These are phyloP conservation scores for Condylura cristata DNA, from an alignment of 2,113 vertebrate species.

Conservation along the genomic window DNA sequence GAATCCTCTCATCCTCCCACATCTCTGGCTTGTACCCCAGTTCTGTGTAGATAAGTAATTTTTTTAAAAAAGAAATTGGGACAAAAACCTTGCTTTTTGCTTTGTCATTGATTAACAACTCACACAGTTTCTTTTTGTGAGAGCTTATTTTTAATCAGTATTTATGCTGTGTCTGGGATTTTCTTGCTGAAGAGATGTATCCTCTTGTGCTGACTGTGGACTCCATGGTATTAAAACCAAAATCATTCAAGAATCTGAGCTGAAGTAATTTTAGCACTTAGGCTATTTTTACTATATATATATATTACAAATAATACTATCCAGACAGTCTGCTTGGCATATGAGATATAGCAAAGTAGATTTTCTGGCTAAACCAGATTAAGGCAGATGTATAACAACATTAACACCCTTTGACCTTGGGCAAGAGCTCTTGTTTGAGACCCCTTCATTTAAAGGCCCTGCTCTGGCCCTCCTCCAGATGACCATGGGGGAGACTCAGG, in stretches of 20 bases:
- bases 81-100: neutral
- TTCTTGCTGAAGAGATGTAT: constrained; percentile 7
- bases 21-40: too few relatives aligned
- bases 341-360: constrained; percentile 3
- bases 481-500: too few relatives aligned
- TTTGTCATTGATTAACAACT: neutral
- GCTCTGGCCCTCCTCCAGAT: neutral
- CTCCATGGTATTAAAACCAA: constrained; percentile 13
- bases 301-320: neutral
- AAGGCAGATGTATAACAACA: neutral
- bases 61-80: too few relatives aligned
- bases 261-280: constrained; percentile 1
- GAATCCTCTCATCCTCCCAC: too few relatives aligned
- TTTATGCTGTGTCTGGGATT: neutral
- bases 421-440: neutral
- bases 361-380: constrained; percentile 1
- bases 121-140: neutral
- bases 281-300: neutral
- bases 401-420: neutral
- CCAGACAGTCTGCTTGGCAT: neutral
- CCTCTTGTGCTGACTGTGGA: neutral
- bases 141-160: neutral
- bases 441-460: neutral
- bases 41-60: too few relatives aligned
- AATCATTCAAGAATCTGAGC: neutral